A percentile compares a stretch with the other conserved stretches of the same genome.
These are phyloP conservation scores for Cyclina sinensis DNA, from an alignment of 1,140 invertebrate genomes.

Conservation along the genomic window DNA sequence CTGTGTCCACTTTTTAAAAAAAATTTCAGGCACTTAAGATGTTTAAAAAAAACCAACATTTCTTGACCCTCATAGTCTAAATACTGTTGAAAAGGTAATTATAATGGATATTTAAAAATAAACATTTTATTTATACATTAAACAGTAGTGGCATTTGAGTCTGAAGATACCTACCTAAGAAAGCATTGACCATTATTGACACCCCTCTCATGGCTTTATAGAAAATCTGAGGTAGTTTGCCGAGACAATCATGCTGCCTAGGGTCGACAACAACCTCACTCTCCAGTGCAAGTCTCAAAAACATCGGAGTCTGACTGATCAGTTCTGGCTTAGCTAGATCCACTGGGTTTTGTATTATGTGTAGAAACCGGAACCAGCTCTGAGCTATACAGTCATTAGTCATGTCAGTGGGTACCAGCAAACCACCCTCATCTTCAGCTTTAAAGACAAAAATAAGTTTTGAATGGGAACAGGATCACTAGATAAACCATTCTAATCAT, in stretches of 20 bases:
- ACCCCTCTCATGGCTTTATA: constrained; percentile 97
- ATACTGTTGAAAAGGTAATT: too few relatives aligned
- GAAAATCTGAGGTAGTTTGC: constrained; percentile 95
- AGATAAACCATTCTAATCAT: too few relatives aligned
- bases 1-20: too few relatives aligned
- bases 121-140: too few relatives aligned
- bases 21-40: too few relatives aligned
- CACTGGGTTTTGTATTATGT: constrained; percentile 97
- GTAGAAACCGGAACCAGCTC: constrained; percentile 97
- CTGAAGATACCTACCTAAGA: constrained; percentile 95
- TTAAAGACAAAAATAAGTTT: too few relatives aligned
- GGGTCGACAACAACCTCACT: constrained; percentile 90
- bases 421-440: constrained; percentile 94
- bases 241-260: constrained; percentile 96
- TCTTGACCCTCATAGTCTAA: too few relatives aligned
- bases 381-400: constrained; percentile 95
- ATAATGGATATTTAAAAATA: too few relatives aligned
- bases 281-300: constrained; percentile 89
- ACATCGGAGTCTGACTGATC: constrained; percentile 94
- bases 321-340: constrained; percentile 95
- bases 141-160: too few relatives aligned
- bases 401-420: constrained; percentile 94
- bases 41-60: too few relatives aligned
- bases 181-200: constrained; percentile 97
- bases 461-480: too few relatives aligned